Percentiles rank a stretch among this genome's conserved stretches.
Conservation (phyloP, 2,113 vertebrate genomes). For the Cacatua alba region DNA sequence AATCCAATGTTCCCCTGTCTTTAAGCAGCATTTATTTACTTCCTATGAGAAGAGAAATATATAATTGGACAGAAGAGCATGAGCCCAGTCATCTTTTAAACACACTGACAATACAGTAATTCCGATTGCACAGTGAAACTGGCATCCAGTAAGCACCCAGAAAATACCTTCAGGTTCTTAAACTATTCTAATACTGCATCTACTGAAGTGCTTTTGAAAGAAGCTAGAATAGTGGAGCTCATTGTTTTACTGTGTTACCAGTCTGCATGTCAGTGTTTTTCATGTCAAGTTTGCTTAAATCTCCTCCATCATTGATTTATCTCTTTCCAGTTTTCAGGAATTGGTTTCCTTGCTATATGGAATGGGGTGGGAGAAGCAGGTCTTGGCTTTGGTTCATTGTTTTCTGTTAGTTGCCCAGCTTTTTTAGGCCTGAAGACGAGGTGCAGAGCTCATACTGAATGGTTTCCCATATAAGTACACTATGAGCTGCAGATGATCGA, state of each 20-base stretch:
- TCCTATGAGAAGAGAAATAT: not conserved
- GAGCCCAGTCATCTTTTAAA: not conserved
- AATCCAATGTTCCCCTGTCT: not conserved
- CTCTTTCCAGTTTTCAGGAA: slow-evolving; percentile 78
- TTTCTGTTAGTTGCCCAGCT: not conserved
- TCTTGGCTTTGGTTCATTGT: not conserved
- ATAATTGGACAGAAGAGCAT: not conserved
- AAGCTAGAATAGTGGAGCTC: not conserved
- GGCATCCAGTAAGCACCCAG: not conserved
- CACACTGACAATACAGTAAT: not conserved
- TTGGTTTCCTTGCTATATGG: slow-evolving; percentile 32
- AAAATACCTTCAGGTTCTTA: not conserved
- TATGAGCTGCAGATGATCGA: not conserved
- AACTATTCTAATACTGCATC: not conserved
- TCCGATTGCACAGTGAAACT: not conserved
- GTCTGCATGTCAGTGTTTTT: not conserved
- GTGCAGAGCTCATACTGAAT: not conserved
- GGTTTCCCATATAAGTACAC: not conserved
- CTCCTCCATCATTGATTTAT: slow-evolving; percentile 13
- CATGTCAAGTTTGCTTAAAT: not conserved
- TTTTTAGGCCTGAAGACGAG: not conserved
- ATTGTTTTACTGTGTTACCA: not conserved
- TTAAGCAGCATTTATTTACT: not conserved
- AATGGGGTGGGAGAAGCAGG: too few relatives aligned
- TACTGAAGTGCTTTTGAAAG: not conserved